Percentiles rank a stretch among this genome's conserved stretches.
Conservation (phyloP, 2,797 vertebrate genomes). For the Diplodus puntazzo region DNA sequence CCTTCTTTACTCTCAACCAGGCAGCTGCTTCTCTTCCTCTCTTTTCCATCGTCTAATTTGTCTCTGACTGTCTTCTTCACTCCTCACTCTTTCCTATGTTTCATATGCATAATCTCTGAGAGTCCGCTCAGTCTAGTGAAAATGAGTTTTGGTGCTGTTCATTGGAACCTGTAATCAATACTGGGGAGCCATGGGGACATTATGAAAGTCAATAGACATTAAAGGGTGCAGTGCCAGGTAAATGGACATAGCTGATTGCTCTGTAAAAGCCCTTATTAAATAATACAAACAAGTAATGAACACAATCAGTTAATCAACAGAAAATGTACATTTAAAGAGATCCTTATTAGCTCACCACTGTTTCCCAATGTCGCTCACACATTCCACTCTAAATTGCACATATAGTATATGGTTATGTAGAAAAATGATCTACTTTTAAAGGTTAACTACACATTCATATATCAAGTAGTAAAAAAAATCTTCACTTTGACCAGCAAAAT, state of each 20-base stretch:
- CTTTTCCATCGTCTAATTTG: constrained; percentile 48
- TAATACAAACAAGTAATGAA: not conserved
- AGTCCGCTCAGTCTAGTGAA: constrained; percentile 76
- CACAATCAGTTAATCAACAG: not conserved
- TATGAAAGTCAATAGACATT: constrained; percentile 78
- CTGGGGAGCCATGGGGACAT: constrained; percentile 64
- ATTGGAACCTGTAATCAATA: constrained; percentile 78
- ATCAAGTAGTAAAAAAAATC: too few relatives aligned
- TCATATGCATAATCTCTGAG: constrained; percentile 75
- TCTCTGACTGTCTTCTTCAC: constrained; percentile 45
- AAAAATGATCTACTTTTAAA: too few relatives aligned
- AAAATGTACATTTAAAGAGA: not conserved
- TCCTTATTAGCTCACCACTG: too few relatives aligned
- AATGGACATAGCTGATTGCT: constrained; percentile 31
- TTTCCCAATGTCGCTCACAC: too few relatives aligned
- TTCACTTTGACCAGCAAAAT: too few relatives aligned
- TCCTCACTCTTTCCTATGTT: constrained; percentile 40
- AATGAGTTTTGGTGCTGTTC: constrained; percentile 72
- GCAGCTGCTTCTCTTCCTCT: constrained; percentile 67
- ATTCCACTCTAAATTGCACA: too few relatives aligned
- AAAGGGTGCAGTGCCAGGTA: constrained; percentile 45
- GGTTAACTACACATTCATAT: too few relatives aligned
- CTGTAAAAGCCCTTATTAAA: constrained; percentile 25
- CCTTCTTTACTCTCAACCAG: constrained; percentile 64
- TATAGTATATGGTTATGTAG: too few relatives aligned